Evolutionary conservation across 2,113 vertebrate species (phyloP), one percentile per base, ranked within the genome.

Genomic region (Australoheros scitulus): DNA sequence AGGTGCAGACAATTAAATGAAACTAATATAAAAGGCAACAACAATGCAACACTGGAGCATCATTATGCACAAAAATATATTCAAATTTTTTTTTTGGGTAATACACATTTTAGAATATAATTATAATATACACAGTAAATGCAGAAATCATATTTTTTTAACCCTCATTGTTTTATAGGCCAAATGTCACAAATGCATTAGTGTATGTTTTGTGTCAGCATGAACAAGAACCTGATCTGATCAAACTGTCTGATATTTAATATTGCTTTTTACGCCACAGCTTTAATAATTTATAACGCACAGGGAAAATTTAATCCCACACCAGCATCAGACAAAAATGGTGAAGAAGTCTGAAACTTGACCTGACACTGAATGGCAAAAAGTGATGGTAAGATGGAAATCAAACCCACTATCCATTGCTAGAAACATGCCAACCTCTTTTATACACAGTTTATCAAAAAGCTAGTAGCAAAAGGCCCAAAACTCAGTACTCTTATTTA

Each of bases 191-290:
- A 32, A 70, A 52, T 70, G 1, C 65, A 70, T 29, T 32, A 0
- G 65, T 20, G 65, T 50, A 52, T 11, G 20, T 52, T 17, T 52
- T 0, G 17, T 52, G 17, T 72, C 65, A 72, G 43, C 0, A 0
- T 18, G 43, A 72, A 72, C 26, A 52, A 72, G 26, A 72, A 52
- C 24, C 52, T 72, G 32, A 32, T 52, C 43, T 72, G 41, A 29
- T 29, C 32, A n/a, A 52, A 50, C 1, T 18, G 24, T 26, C 17
- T 20, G 6, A 72, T n/a, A 32, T 52, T 52, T 18, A 72, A 52
- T 5, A 29, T 72, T 52, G 65, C 11, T 72, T 72, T 72, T 18
- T 15, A 50, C 7, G 15, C 15, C 18, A 18, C 50, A 18, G 14
- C 14, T 17, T 15, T 52, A 3, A 52, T 18, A 52, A 18, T 2